These are phyloP conservation scores for Drosophila serrata DNA, from an alignment of 1,140 invertebrate species.

Conservation along the genomic window DNA sequence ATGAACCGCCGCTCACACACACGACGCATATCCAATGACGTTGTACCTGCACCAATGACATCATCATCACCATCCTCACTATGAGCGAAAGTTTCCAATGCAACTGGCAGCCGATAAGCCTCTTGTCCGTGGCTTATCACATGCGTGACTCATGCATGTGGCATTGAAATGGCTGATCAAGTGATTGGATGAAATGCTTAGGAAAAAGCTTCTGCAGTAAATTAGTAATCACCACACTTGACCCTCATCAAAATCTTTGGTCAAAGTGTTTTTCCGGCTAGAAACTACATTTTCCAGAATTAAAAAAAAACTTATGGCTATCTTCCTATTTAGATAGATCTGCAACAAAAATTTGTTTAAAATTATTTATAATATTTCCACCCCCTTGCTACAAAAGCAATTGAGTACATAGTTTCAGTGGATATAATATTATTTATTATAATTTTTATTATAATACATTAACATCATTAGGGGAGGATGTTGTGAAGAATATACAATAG, in stretches of 20 bases:
- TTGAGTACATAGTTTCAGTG: no score
- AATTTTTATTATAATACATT: background rate
- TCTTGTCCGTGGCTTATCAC: constrained; percentile 20
- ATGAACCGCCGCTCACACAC: constrained; percentile 55
- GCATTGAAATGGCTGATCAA: constrained; percentile 14
- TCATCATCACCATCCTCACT: constrained; percentile 33
- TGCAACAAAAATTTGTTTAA: no score
- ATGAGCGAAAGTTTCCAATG: constrained; percentile 53
- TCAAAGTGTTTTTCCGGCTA: background rate
- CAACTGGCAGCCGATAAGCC: constrained; percentile 36
- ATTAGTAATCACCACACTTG: background rate
- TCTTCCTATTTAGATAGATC: background rate
- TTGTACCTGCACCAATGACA: constrained; percentile 52
- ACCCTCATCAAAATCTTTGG: background rate
- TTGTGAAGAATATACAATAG: no score
- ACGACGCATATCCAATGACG: constrained; percentile 25
- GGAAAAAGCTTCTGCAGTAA: constrained; percentile 17
- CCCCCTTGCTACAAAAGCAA: no score
- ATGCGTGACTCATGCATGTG: constrained; percentile 53
- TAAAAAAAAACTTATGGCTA: background rate
- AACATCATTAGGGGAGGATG: background rate
- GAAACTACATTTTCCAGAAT: background rate
- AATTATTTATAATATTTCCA: no score
- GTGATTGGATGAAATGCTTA: constrained; percentile 46
- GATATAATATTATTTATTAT: no score